Percentiles rank a stretch among this genome's conserved stretches.
Evolutionary conservation across 2,797 vertebrate genomes (phyloP).

Genomic region (Rhinella marina): DNA sequence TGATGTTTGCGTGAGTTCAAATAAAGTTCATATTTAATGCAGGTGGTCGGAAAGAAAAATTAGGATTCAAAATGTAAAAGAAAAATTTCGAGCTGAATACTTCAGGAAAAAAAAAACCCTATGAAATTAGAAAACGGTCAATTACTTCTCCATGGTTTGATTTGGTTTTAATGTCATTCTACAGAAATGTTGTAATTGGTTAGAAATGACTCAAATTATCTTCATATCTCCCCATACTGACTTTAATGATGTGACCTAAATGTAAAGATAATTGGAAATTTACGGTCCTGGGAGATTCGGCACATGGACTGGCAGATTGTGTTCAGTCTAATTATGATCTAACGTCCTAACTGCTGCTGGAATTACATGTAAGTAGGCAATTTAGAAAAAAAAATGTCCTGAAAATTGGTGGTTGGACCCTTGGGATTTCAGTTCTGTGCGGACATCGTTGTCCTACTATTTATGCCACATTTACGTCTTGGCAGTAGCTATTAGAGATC

Average conservation of each 20-base stretch:
- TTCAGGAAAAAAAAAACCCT: neutral
- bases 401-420: too few species aligned
- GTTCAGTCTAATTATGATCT: constrained; percentile 2
- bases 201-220: constrained; percentile 30
- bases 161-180: constrained; percentile 28
- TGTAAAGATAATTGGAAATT: constrained; percentile 30
- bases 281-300: neutral
- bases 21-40: constrained; percentile 4
- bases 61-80: neutral
- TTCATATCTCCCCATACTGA: constrained; percentile 7
- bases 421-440: too few species aligned
- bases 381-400: neutral
- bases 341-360: neutral
- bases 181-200: constrained; percentile 34
- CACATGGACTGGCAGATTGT: neutral
- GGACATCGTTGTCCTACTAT: too few species aligned
- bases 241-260: constrained; percentile 15
- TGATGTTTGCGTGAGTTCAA: constrained; percentile 33
- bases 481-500: too few species aligned
- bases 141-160: constrained; percentile 2
- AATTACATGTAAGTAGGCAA: neutral
- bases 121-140: neutral
- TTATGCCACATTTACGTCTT: too few species aligned
- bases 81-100: neutral
- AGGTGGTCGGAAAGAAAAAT: neutral